Evolutionary conservation across 2,797 vertebrate species (phyloP).

Genomic region (Artibeus jamaicensis): DNA sequence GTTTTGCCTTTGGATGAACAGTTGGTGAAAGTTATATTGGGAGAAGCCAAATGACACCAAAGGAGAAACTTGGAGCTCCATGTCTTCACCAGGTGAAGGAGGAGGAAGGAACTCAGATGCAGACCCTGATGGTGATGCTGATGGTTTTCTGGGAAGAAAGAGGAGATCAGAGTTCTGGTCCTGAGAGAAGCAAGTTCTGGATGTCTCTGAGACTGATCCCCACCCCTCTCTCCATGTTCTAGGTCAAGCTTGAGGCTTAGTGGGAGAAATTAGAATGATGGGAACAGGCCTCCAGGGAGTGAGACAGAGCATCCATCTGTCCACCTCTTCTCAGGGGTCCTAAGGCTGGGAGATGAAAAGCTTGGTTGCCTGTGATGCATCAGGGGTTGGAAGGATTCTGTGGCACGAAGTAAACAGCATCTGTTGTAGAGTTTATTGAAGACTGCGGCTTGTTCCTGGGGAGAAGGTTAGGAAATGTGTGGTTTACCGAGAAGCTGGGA

Average conservation of each 20-base stretch:
- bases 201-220: not conserved
- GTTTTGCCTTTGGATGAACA: not conserved
- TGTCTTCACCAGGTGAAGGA: not conserved
- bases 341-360: not conserved
- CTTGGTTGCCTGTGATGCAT: not conserved
- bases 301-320: not conserved
- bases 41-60: not conserved
- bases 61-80: not conserved
- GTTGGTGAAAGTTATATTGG: not conserved
- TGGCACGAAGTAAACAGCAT: slow-evolving; percentile 68
- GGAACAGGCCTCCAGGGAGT: not conserved
- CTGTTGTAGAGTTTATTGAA: slow-evolving; percentile 65
- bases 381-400: slow-evolving; percentile 58
- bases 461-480: slow-evolving; percentile 59
- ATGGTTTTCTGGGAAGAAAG: not conserved
- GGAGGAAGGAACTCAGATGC: not conserved
- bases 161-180: not conserved
- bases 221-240: not conserved
- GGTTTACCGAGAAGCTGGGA: slow-evolving; percentile 58
- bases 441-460: slow-evolving; percentile 64
- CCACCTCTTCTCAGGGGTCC: not conserved
- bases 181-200: not conserved
- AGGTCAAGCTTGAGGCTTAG: not conserved
- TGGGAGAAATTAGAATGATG: not conserved
- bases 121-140: fast-evolving